Evolutionary conservation across 2,113 vertebrate genomes (phyloP), one percentile per base, ranked within the genome.

Genomic region (Actenoides hombroni): DNA sequence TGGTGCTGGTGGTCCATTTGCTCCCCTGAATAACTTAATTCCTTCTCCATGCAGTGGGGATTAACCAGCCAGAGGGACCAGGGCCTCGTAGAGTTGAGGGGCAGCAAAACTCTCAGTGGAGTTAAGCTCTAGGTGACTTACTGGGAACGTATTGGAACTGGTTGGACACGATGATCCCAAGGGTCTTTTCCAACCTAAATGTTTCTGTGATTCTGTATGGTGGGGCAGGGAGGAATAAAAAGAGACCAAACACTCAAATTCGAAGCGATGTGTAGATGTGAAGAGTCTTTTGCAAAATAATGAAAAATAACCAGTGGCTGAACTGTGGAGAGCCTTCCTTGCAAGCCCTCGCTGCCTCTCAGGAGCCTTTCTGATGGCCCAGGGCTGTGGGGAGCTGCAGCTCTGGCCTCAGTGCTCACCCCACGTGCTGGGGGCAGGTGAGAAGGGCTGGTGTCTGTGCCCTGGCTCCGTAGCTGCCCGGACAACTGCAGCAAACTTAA

Each of bases 161-260:
- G 40, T 40, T 40, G 40, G 40, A 40, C 40, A 40, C 12, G 11
- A 40, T 40, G 40, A 40, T 40, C 40, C 40, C 40, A 40, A 40
- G 40, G 40, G 40, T 40, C 40, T 40, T 40, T 40, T 40, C 40
- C 40, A 40, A 40, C 40, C 40, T 40, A 40, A 40, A 40, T 40
- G 40, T 5, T 40, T 40, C 13, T 40, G 40, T 40, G 40, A 40
- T 40, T 40, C 40, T 40, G 40, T 40, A 2, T 5, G 40, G 33
- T 8, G 29, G 63, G 54, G 48, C 8, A 71, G 48, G n/a, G 53
- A 37, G 53, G 1, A 7, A 15, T 2, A 2, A 37, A 33, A 33
- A 61, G 9, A 6, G 2, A 0, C 6, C 18, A 4, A 40, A 25
- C n/a, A 4, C 9, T 18, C 2, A 20, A 39, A 59, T 5, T 5